phyloP scores from a whole-genome alignment of 2,797 vertebrate genomes.

The Mycteria americana region DNA sequence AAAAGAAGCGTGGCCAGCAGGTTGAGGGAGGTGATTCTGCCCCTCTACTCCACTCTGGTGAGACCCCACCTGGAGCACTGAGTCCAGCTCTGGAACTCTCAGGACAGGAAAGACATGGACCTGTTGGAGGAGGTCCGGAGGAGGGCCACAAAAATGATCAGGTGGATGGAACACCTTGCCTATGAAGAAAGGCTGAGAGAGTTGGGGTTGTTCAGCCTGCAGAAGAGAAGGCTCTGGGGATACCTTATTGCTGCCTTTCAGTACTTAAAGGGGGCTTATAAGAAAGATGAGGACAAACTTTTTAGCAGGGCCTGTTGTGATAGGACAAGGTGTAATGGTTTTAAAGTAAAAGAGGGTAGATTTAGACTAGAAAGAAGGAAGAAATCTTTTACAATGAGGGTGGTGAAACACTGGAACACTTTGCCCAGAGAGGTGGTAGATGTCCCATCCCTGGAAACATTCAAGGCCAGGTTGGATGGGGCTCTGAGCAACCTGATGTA shows the following conservation, averaged over 20 bases:
- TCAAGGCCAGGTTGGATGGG: background rate
- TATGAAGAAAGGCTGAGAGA: too few species aligned
- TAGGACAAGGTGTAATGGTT: background rate
- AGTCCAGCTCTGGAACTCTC: background rate
- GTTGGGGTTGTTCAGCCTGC: background rate
- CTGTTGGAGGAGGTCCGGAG: too few species aligned
- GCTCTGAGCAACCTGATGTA: background rate
- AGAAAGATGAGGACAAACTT: background rate
- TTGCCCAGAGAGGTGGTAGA: background rate
- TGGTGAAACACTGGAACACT: background rate
- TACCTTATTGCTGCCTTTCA: background rate
- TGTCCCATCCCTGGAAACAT: background rate
- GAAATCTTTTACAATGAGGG: background rate
- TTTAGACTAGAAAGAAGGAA: background rate
- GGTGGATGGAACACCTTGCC: too few species aligned
- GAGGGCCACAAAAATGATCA: too few species aligned
- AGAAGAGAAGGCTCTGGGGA: background rate
- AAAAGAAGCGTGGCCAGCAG: too few species aligned
- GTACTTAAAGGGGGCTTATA: background rate
- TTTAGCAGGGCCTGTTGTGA: background rate
- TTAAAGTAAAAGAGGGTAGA: background rate
- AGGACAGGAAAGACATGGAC: background rate
- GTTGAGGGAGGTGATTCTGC: fast-evolving
- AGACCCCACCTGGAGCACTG: background rate
- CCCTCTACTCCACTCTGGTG: fast-evolving